phyloP scores from a whole-genome alignment of 2,888 invertebrate genomes.

The Drosophila maculinotata region DNA sequence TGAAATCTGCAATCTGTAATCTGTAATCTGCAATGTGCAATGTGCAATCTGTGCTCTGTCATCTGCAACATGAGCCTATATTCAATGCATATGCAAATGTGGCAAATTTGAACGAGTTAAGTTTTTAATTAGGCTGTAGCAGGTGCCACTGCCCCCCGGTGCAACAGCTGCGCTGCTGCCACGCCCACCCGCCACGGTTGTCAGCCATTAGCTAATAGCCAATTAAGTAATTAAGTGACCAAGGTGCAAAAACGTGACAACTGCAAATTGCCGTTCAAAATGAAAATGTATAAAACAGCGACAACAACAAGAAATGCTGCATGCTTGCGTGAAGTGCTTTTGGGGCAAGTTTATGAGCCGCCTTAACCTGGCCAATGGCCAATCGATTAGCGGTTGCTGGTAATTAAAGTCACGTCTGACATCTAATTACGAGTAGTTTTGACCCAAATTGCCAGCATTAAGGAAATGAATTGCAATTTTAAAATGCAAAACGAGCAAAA shows the following conservation, averaged over 20 bases:
- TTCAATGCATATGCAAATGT: constrained; percentile 30
- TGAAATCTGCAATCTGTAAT: no score
- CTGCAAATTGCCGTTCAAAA: constrained; percentile 48
- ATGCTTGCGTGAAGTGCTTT: constrained; percentile 46
- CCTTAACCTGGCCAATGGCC: constrained; percentile 36
- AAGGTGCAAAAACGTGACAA: constrained; percentile 55
- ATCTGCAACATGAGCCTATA: no score
- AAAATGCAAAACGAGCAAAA: constrained; percentile 37
- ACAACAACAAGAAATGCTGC: constrained; percentile 26
- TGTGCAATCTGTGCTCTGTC: no score
- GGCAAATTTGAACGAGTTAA: constrained; percentile 16
- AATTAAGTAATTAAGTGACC: constrained; percentile 72
- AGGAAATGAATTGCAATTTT: constrained; percentile 68
- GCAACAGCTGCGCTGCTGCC: constrained; percentile 28
- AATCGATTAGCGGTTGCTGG: constrained; percentile 62
- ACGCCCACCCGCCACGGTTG: constrained; percentile 13
- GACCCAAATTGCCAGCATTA: constrained; percentile 70
- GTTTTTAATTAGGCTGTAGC: constrained; percentile 21
- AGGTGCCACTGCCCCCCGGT: no score
- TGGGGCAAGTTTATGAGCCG: constrained; percentile 18
- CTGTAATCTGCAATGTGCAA: no score
- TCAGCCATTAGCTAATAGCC: constrained; percentile 69
- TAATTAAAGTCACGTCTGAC: constrained; percentile 62
- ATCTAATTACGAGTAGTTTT: constrained; percentile 64
- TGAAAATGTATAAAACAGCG: background rate